phyloP scores from a whole-genome alignment of 2,797 vertebrate genomes.

The Serranus cabrilla region DNA sequence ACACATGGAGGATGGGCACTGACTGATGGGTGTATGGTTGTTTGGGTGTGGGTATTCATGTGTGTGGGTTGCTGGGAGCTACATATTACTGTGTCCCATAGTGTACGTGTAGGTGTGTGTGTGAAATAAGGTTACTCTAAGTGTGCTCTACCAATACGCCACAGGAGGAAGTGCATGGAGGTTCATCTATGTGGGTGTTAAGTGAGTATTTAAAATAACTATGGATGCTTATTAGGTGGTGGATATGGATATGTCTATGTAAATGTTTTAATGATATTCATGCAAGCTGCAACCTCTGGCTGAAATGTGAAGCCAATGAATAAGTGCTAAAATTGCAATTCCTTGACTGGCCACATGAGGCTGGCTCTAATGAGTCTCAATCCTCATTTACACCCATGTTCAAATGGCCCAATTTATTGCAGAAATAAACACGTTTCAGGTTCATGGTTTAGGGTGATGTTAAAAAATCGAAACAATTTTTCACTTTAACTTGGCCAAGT shows the following conservation, averaged over 20 bases:
- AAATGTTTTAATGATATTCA: conserved; percentile 22
- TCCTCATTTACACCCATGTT: too few relatives aligned
- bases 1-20: conserved; percentile 32
- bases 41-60: conserved; percentile 29
- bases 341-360: too few relatives aligned
- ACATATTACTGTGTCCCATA: conserved; percentile 7
- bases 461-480: too few relatives aligned
- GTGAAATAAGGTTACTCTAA: conserved; percentile 45
- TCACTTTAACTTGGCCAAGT: too few relatives aligned
- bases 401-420: too few relatives aligned
- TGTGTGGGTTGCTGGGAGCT: conserved; percentile 11
- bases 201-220: conserved; percentile 41
- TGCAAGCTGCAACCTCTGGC: neutral
- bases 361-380: too few relatives aligned
- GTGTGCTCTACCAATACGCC: conserved; percentile 14
- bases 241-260: conserved; percentile 33
- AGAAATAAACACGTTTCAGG: too few relatives aligned
- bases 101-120: conserved; percentile 25
- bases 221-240: conserved; percentile 23
- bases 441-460: too few relatives aligned
- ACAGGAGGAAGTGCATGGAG: conserved; percentile 26
- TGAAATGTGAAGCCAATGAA: too few relatives aligned
- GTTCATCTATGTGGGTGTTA: conserved; percentile 51
- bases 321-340: too few relatives aligned
- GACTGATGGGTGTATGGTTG: conserved; percentile 35